Percentiles rank a stretch among this genome's conserved stretches.
Evolutionary conservation across 2,888 invertebrate genomes (phyloP).

Genomic region (Baccha elongata): DNA sequence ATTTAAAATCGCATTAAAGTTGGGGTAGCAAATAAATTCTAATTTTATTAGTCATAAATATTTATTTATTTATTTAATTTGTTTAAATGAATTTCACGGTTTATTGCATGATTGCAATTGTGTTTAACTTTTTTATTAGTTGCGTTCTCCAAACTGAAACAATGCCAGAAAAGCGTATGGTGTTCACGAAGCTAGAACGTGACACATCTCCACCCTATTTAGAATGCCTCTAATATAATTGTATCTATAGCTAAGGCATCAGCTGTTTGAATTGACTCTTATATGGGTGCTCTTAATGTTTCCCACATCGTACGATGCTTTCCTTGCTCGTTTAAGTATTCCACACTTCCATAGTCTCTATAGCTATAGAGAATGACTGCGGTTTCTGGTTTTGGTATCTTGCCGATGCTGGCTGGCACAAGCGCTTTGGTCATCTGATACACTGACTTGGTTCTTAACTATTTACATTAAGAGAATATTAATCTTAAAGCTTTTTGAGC

Average conservation of each 20-base stretch:
- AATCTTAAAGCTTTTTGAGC: conserved; percentile 3
- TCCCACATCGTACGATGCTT: conserved; percentile 47
- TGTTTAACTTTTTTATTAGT: not conserved
- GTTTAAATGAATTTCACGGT: conserved; percentile 12
- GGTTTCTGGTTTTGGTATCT: not conserved
- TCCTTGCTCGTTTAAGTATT: conserved; percentile 20
- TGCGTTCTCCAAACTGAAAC: conserved; percentile 15
- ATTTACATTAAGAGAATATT: not conserved
- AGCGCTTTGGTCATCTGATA: conserved; percentile 5
- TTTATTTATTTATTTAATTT: not conserved
- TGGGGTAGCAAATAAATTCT: not conserved
- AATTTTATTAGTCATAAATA: conserved; percentile 16
- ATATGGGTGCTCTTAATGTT: conserved; percentile 34
- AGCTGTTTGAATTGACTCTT: conserved; percentile 48
- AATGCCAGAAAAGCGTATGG: conserved; percentile 29
- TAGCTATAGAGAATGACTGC: conserved; percentile 11
- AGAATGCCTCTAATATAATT: not conserved
- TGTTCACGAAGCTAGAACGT: conserved; percentile 61
- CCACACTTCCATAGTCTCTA: conserved; percentile 48
- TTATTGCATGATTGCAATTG: conserved; percentile 28
- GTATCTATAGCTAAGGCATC: conserved; percentile 31
- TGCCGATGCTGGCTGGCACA: conserved; percentile 5
- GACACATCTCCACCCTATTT: not conserved
- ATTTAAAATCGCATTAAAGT: conserved; percentile 16
- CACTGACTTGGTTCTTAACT: not conserved